Base-by-base conservation (phyloP, 2,888 invertebrate genomes). In the Mesopsocus fuscifrons region DNA sequence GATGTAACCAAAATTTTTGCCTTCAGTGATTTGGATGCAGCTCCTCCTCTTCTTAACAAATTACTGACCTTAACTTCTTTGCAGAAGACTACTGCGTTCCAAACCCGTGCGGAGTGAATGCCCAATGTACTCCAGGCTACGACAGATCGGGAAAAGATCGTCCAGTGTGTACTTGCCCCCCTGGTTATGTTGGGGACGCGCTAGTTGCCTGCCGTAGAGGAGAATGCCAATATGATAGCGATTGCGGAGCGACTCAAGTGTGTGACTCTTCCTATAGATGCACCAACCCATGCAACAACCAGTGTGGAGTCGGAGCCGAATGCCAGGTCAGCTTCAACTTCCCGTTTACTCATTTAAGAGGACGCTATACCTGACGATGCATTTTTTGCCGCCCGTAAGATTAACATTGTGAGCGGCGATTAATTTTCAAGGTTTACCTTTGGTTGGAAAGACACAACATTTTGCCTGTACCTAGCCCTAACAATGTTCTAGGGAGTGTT, bases 31-130 rank as follows among this genome's bases (percentile, higher is more conserved):
- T n/a, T n/a, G n/a, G n/a, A n/a, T n/a, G n/a, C n/a, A n/a, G n/a
- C n/a, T n/a, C n/a, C n/a, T n/a, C n/a, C n/a, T n/a, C n/a, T n/a
- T n/a, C n/a, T n/a, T n/a, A n/a, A n/a, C n/a, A n/a, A n/a, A n/a
- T n/a, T n/a, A n/a, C n/a, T n/a, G n/a, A n/a, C n/a, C n/a, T n/a
- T n/a, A n/a, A n/a, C n/a, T n/a, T n/a, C n/a, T n/a, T 54, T 56
- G 2, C 52, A 82, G 85, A 71, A 55, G 87, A 88, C 55, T 68
- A 87, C 3, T 87, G 87, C 57, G 71, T 74, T 49, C 87, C 85
- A 1, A 87, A 85, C 63, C 87, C 85, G n/a, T 88, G 87, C 51
- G 88, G 87, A 32, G 62, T 63, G 11, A 76, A 79, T 54, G 79
- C 82, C 2, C 68, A 74, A 47, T 88, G 88, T 54, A 74, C 76